Evolutionary conservation across 2,113 vertebrate genomes (phyloP), one percentile per base, ranked within the genome.

Genomic region (Podarcis cretensis): DNA sequence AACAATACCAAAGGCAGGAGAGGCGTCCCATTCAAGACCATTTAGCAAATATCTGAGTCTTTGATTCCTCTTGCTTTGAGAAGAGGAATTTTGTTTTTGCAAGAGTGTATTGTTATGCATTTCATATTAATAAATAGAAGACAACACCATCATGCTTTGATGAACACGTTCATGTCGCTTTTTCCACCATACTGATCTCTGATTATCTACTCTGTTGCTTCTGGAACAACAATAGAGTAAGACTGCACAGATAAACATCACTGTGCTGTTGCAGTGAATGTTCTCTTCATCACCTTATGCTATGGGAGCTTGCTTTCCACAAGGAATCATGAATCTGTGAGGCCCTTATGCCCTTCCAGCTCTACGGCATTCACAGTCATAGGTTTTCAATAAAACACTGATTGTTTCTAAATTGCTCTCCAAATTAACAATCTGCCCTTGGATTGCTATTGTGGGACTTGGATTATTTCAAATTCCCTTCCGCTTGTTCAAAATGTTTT

Each of bases 391-490:
- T 89, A 92, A 94, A 93, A 92, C 14, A 83, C 90, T 93, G 84
- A 92, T 88, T 92, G 89, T 89, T 95, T 94, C 90, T 95, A 91
- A 94, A 93, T 94, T 93, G 84, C 63, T 89, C 81, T 27, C 54
- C 73, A 94, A 90, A 94, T 94, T 91, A 94, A 92, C 0, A 1
- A 21, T 68, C 76, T 91, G 69, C 40, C 73, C 48, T 92, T 65
- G 69, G 91, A 94, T 74, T 57, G 48, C 87, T 94, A 69, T 85
- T 40, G 83, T 85, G 91, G 82, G 93, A 87, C 93, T 91, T 94
- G 84, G 80, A 35, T 90, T 54, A 25, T 86, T 82, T 89, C 92
- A 91, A 93, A 92, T 89, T 76, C 54, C 27, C 40, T 90, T 76
- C 43, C 65, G 10, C 81, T 90, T 63, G n/a, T 30, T 65, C 88